A percentile compares a stretch with the other conserved stretches of the same genome.
Evolutionary conservation across 1,140 invertebrate genomes (phyloP).

Genomic region (Macrocentrus cingulum): DNA sequence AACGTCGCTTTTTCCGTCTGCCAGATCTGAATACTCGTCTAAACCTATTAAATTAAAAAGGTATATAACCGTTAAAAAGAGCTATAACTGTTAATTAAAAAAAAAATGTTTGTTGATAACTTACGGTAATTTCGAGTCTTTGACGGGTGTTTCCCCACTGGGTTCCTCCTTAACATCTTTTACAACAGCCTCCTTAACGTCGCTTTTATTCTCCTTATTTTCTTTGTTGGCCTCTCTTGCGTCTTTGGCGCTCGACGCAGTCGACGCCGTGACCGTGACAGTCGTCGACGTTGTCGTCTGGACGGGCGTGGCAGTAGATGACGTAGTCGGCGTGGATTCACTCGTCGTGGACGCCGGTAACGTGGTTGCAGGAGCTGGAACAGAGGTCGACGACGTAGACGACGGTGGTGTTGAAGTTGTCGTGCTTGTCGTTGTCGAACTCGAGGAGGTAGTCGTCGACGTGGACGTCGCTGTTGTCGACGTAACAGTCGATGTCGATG

Average conservation of each 20-base stretch:
- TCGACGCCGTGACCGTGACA: slow-evolving; percentile 42
- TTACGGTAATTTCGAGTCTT: slow-evolving; percentile 43
- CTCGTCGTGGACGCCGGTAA: slow-evolving; percentile 26
- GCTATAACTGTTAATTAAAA: too few species aligned
- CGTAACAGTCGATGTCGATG: slow-evolving; percentile 40
- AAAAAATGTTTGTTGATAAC: slow-evolving; percentile 23
- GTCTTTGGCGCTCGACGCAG: slow-evolving; percentile 46
- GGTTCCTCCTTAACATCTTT: slow-evolving; percentile 47
- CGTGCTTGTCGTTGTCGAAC: slow-evolving; percentile 28
- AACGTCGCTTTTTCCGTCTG: too few species aligned
- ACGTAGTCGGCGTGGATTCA: slow-evolving; percentile 32
- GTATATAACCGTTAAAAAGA: slow-evolving; percentile 3
- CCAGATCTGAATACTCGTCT: too few species aligned
- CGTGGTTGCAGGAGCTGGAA: slow-evolving; percentile 28
- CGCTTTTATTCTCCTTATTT: slow-evolving; percentile 45
- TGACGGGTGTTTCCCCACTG: slow-evolving; percentile 41
- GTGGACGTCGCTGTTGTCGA: slow-evolving; percentile 35
- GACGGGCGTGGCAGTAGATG: slow-evolving; percentile 37
- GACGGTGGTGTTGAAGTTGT: slow-evolving; percentile 31
- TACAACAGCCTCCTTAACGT: slow-evolving; percentile 29
- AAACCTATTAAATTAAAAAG: slow-evolving; percentile 47
- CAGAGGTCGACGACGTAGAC: slow-evolving; percentile 21
- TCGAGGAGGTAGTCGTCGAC: slow-evolving; percentile 34
- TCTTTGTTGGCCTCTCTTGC: slow-evolving; percentile 52
- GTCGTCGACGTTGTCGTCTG: slow-evolving; percentile 43